Evolutionary conservation across 1,140 invertebrate genomes (phyloP).

Genomic region (Drosophila nebulosa): DNA sequence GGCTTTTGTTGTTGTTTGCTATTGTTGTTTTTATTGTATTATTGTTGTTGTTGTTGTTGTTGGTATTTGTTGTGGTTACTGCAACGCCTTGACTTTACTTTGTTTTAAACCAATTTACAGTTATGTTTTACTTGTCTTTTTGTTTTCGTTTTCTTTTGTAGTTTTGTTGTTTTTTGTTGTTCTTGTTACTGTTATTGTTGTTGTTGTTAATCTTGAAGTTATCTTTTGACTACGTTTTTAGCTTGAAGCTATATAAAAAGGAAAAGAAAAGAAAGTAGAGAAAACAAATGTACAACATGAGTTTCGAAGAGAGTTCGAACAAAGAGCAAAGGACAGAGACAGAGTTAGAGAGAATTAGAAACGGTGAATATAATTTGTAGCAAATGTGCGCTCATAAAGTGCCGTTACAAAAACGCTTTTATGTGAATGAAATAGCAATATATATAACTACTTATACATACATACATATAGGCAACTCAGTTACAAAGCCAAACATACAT

Average conservation of each 20-base stretch:
- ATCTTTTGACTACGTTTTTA: slow-evolving; percentile 57
- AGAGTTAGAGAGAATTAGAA: background rate
- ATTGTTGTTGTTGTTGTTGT: slow-evolving; percentile 26
- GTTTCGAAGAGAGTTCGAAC: slow-evolving; percentile 36
- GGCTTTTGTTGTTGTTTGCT: slow-evolving; percentile 39
- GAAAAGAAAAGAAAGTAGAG: slow-evolving; percentile 62
- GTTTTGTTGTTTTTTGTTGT: slow-evolving; percentile 39
- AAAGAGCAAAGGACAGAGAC: slow-evolving; percentile 18
- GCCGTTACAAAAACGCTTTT: background rate
- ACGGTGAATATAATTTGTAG: background rate
- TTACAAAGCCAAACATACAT: too few species aligned
- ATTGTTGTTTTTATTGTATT: slow-evolving; percentile 23
- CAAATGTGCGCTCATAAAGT: background rate
- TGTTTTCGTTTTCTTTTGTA: slow-evolving; percentile 29
- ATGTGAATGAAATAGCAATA: background rate
- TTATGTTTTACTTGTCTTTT: slow-evolving; percentile 51
- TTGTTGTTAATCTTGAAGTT: slow-evolving; percentile 24
- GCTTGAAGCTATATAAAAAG: slow-evolving; percentile 68
- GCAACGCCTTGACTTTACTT: slow-evolving; percentile 28
- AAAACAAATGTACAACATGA: slow-evolving; percentile 78
- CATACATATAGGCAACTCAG: too few species aligned
- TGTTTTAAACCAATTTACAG: slow-evolving; percentile 66
- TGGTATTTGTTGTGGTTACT: slow-evolving; percentile 26
- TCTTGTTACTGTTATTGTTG: slow-evolving; percentile 31
- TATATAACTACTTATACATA: background rate